Conservation (phyloP, 2,888 invertebrate species). For the Mimumesa dahlbomi region DNA sequence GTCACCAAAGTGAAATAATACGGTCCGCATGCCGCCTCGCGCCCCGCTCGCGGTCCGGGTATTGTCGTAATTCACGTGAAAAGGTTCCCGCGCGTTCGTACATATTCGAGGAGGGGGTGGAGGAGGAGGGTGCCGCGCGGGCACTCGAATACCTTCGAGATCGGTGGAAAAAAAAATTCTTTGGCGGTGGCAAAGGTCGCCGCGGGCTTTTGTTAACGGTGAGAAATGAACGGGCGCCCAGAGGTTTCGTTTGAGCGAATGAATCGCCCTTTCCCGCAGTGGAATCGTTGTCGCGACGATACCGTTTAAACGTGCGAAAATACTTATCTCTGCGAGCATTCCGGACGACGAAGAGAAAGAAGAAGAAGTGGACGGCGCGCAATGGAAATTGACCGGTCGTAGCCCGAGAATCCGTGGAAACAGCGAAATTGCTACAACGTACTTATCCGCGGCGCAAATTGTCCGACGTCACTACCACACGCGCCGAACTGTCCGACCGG, state of each 20-base stretch:
- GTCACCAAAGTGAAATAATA: slow-evolving; percentile 71
- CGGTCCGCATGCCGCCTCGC: slow-evolving; percentile 25
- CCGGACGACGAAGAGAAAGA: too few relatives aligned
- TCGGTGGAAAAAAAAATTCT: slow-evolving; percentile 3
- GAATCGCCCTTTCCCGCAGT: too few relatives aligned
- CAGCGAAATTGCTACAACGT: neutral
- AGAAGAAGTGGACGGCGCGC: slow-evolving; percentile 1
- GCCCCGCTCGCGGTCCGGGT: slow-evolving; percentile 32
- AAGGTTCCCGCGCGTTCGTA: neutral
- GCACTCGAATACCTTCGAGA: neutral
- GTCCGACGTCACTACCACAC: slow-evolving; percentile 18
- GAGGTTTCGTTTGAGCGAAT: too few relatives aligned
- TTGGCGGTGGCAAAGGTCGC: neutral
- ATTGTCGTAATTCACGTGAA: slow-evolving; percentile 59
- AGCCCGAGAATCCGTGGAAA: neutral
- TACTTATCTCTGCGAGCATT: too few relatives aligned
- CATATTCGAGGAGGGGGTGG: neutral
- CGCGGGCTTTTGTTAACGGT: too few relatives aligned
- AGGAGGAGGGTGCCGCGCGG: too few relatives aligned
- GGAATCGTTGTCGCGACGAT: too few relatives aligned
- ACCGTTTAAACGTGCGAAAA: too few relatives aligned
- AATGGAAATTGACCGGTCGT: neutral
- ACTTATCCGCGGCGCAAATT: slow-evolving; percentile 17
- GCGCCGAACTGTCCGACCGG: slow-evolving; percentile 15
- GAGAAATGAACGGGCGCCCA: too few relatives aligned